Base-by-base conservation (phyloP, 2,888 invertebrate species). In the Arenicola marina region DNA sequence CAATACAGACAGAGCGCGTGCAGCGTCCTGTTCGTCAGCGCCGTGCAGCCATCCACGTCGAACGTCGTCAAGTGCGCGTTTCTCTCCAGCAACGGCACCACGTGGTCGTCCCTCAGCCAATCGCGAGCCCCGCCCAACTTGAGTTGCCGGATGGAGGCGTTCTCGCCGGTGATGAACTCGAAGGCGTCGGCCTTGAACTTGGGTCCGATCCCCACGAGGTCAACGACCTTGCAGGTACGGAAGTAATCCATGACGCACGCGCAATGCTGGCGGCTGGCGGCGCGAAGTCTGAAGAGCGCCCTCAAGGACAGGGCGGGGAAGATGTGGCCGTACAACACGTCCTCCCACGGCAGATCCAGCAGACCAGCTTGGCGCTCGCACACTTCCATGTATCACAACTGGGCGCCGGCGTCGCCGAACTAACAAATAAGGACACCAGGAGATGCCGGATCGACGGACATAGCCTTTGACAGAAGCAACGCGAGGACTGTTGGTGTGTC, bases 271-370 rank as follows among this genome's bases (percentile, higher is more conserved):
- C n/a, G 11, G n/a, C n/a, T 38, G 43, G n/a, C 11, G 43, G n/a
- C 11, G 11, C 43, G 43, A 11, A 38, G 43, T 11, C n/a, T 38
- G n/a, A 38, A 38, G 11, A 38, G 11, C n/a, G 43, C n/a, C 11
- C 11, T 11, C n/a, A 38, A n/a, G n/a, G 11, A n/a, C 11, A 38
- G 43, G 11, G 11, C n/a, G n/a, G 11, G 11, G 43, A 38, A 38
- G n/a, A 38, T 38, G 43, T 38, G 43, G 11, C n/a, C 11, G 43
- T 15, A 38, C 43, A 38, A 11, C 11, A 38, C n/a, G n/a, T 38
- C 43, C n/a, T 38, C 43, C 43, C 43, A 38, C 43, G 43, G 43
- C n/a, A 38, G 43, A n/a, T n/a, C n/a, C n/a, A n/a, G n/a, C n/a
- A n/a, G n/a, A n/a, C n/a, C n/a, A n/a, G n/a, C n/a, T n/a, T n/a